Evolutionary conservation across 2,888 invertebrate genomes (phyloP), one percentile per base, ranked within the genome.

Genomic region (Callyntrura sp.): DNA sequence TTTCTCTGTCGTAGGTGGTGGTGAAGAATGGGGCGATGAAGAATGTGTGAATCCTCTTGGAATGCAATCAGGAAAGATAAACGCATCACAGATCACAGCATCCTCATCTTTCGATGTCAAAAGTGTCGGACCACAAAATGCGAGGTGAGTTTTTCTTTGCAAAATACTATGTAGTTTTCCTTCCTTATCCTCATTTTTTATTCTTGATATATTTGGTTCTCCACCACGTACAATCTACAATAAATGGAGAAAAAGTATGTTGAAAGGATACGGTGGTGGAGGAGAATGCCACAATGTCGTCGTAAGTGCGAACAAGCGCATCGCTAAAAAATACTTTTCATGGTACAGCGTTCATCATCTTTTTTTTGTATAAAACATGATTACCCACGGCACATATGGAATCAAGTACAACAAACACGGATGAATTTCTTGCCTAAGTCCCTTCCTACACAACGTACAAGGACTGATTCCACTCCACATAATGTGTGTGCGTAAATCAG

Each of bases 91-190:
- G 93, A 97, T 98, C 94, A 96, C 97, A 5, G 97, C 98, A 89
- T 98, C 97, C 94, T 98, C 98, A 84, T 97, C 97, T 93, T 97
- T 97, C 95, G 98, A 98, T 94, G 96, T 96, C 94, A 97, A 97
- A 94, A 97, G 97, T 93, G 98, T 98, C 51, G 98, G 98, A 81
- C 98, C 98, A 48, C 97, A 97, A 94, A 97, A 97, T 94, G 97
- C 97, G 91, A 97, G 98, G 98, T 98, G 95, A 95, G 95, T 94
- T 78, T 89, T 85, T 68, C 25, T 55, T 11, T 55, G 55, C n/a
- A 55, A 23, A 43, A 14, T 73, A 51, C 48, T 43, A 28, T 76
- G 51, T 76, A 48, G 8, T 65, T 17, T 76, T 62, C n/a, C 51
- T 65, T n/a, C 51, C 51, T 11, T 14, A 17, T 62, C 28, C 57